A percentile compares a stretch with the other conserved stretches of the same genome.
Evolutionary conservation across 1,140 invertebrate species (phyloP).

Genomic region (Drosophila leontia): DNA sequence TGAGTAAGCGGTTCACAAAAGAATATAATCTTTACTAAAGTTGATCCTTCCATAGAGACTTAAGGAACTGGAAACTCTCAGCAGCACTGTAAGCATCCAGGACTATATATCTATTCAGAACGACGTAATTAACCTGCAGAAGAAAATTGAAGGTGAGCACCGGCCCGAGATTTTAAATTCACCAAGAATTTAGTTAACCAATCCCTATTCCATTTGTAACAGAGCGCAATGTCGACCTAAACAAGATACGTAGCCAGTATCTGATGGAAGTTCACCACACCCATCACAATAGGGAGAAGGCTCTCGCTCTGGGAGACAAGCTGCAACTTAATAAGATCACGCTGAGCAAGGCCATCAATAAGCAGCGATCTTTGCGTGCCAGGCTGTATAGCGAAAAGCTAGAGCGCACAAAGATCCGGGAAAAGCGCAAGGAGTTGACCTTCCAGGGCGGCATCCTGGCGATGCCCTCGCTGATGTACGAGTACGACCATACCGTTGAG

Average conservation of each 20-base stretch:
- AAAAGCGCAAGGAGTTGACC: slow-evolving; percentile 38
- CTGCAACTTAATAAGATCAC: background rate
- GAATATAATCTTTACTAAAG: too few species aligned
- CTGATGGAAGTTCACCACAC: slow-evolving; percentile 52
- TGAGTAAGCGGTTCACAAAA: slow-evolving; percentile 5
- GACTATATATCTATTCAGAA: slow-evolving; percentile 66
- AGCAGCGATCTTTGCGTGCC: slow-evolving; percentile 18
- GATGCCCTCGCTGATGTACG: slow-evolving; percentile 67
- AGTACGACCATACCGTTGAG: slow-evolving; percentile 63
- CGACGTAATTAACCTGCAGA: slow-evolving; percentile 47
- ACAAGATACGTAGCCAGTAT: slow-evolving; percentile 37
- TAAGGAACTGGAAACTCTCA: slow-evolving; percentile 49
- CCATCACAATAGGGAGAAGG: slow-evolving; percentile 65
- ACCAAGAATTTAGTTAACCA: background rate
- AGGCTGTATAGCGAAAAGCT: slow-evolving; percentile 29
- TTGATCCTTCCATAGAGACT: slow-evolving; percentile 37
- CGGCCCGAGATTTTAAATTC: background rate
- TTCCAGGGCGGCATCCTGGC: slow-evolving; percentile 64
- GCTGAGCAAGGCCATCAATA: fast-evolving
- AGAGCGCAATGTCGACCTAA: slow-evolving; percentile 66
- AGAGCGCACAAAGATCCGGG: slow-evolving; percentile 19
- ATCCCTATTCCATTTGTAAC: background rate
- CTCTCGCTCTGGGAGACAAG: slow-evolving; percentile 16
- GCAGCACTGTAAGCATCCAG: slow-evolving; percentile 47
- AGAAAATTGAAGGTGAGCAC: slow-evolving; percentile 73